A percentile compares a stretch with the other conserved stretches of the same genome.
phyloP scores from a whole-genome alignment of 2,113 vertebrate genomes.

The Fulmarus glacialis region DNA sequence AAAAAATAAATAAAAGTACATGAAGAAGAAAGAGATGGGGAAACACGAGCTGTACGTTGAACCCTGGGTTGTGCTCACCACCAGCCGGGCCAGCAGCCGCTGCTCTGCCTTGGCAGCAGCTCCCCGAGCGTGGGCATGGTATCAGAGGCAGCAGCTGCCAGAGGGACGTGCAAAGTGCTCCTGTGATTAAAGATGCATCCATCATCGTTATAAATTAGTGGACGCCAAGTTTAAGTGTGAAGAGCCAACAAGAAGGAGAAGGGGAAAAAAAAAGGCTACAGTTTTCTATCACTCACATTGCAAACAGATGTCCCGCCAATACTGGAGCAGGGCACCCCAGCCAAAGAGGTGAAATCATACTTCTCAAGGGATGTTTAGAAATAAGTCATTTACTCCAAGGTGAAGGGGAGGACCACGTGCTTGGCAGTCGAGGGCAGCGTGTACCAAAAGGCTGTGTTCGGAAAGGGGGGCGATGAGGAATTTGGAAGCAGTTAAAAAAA shows the following conservation, averaged over 20 bases:
- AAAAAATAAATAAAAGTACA: not conserved
- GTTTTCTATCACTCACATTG: not conserved
- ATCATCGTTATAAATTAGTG: not conserved
- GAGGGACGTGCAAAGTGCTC: not conserved
- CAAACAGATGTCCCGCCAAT: not conserved
- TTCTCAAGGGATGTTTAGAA: not conserved
- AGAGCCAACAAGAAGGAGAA: not conserved
- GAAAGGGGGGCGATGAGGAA: not conserved
- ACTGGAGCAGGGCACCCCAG: not conserved
- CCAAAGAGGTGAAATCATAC: not conserved
- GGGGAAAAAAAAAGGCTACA: not conserved
- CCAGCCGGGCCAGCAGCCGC: not conserved
- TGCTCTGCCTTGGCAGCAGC: not conserved
- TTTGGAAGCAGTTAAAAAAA: not conserved
- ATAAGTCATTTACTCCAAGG: not conserved
- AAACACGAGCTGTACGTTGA: rapidly evolving
- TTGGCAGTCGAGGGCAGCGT: not conserved
- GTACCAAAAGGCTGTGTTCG: not conserved
- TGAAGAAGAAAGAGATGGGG: not conserved
- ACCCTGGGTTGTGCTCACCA: not conserved
- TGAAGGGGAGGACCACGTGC: not conserved
- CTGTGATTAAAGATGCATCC: not conserved
- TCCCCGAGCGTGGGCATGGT: not conserved
- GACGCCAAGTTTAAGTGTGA: not conserved
- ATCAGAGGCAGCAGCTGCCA: not conserved